Conservation (phyloP, 2,113 vertebrate genomes). For the Ammodramus savannarum region DNA sequence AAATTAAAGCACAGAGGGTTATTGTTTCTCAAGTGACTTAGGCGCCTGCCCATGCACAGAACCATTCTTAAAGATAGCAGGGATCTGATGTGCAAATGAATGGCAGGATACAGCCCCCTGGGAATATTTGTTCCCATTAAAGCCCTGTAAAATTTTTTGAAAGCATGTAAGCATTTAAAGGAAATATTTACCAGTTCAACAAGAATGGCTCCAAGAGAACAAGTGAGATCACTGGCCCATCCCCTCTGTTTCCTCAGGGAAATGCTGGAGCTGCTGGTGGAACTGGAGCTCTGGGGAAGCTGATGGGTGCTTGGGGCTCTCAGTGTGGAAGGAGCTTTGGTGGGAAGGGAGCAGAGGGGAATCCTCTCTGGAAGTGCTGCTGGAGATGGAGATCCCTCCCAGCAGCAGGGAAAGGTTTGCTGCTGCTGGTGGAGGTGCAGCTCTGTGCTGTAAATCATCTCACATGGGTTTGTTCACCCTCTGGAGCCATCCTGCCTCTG, state of each 20-base stretch:
- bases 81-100: constrained; percentile 1
- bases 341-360: background rate
- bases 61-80: constrained; percentile 2
- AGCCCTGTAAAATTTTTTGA: background rate
- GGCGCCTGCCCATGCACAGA: constrained; percentile 8
- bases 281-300: background rate
- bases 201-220: background rate
- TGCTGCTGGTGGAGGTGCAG: background rate
- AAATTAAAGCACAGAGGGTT: constrained; percentile 19
- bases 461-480: background rate
- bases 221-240: background rate
- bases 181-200: constrained; percentile 30
- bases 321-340: background rate
- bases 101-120: constrained; percentile 18
- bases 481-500: background rate
- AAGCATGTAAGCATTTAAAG: background rate
- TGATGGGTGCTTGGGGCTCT: background rate
- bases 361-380: background rate
- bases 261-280: background rate
- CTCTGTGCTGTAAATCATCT: background rate
- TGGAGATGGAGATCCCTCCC: background rate
- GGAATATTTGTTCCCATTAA: constrained; percentile 35
- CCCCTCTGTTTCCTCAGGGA: background rate
- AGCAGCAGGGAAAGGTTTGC: background rate
- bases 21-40: background rate